Base-by-base conservation (phyloP, 2,797 vertebrate genomes). In the Aythya fuligula region DNA sequence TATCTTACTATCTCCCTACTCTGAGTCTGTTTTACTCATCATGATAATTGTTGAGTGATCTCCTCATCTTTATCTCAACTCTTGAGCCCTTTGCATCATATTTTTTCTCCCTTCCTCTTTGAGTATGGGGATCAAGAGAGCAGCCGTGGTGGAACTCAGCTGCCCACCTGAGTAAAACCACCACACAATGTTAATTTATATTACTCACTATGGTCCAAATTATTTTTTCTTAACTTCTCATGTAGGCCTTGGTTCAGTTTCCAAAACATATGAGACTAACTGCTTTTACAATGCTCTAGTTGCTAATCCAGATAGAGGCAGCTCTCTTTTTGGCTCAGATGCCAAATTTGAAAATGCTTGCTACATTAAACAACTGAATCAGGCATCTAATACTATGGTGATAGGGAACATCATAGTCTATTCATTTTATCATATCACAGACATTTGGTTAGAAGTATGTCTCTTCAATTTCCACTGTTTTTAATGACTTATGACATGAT, bases 401-500 rank as follows among this genome's bases (percentile, higher is more conserved):
- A 27, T 17, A 60, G 3, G 11, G 11, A 57, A 28, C 49, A 27
- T 51, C 13, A 51, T 8, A 51, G 25, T 51, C 13, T 65, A 32
- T 65, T 45, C 19, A 21, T 8, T n/a, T 90, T 49, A 54, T 65
- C 38, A 4, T 85, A 51, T 45, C 54, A 17, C 21, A 71, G 79
- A 67, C 13, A 49, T 11, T 34, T 49, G 22, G 15, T 70, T 82
- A 51, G 25, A 10, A 87, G 41, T 24, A 34, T 62, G 1, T 27
- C n/a, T 72, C 19, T 56, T 38, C 47, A 38, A 24, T 66, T 87
- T 64, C 28, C 34, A n/a, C 15, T 8, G 28, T 61, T 79, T 69
- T 79, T 82, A 57, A 62, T 69, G 54, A 45, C 21, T 65, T 0
- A 0, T 36, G 30, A 10, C 32, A 64, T 0, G 1, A 65, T 34